Base-by-base conservation (phyloP, 1,140 invertebrate species). In the Notospermus geniculatus region DNA sequence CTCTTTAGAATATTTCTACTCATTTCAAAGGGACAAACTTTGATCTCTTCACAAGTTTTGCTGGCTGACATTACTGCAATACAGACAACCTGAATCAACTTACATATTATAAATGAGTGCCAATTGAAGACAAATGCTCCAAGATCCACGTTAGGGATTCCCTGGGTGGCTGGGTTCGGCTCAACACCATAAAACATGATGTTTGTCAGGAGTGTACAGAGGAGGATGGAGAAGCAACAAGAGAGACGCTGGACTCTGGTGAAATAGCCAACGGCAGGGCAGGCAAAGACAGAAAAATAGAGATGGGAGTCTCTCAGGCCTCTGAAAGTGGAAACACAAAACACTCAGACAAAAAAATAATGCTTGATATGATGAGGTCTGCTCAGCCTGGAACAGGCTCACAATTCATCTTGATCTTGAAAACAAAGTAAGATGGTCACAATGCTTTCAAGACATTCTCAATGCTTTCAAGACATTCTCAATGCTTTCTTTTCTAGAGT, bases 121-220 rank as follows among this genome's bases (percentile, higher is more conserved):
- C 32, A 36, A 36, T 36, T 36, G 32, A 36, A 36, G 5, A 36
- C 32, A 36, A 36, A 36, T 36, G 32, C 32, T 4, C 32, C 32
- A 36, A 36, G 15, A 15, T 36, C 32, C 32, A 36, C 5, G 15
- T 36, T 15, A 7, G 32, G 32, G 4, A 36, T 36, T 15, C 32
- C 32, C 15, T 36, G 32, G 32, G 32, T 17, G 4, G 4, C 46
- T 27, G 46, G 46, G 19, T 69, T 67, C n/a, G 69, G 67, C 0
- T 70, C 69, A 9, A 75, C 56, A 7, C 71, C 74, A 52, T 76
- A 74, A 54, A 77, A 79, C 71, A 78, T 71, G 9, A 79, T 67
- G 52, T 69, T 77, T 1, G 70, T 60, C 45, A 78, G 52, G 75
- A 78, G 76, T 7, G 66, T 71, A 17, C 65, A 64, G 11, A 76